Percentiles rank a stretch among this genome's conserved stretches.
These are phyloP conservation scores for Tyrannus savana DNA, from an alignment of 2,113 vertebrate genomes.

Conservation along the genomic window DNA sequence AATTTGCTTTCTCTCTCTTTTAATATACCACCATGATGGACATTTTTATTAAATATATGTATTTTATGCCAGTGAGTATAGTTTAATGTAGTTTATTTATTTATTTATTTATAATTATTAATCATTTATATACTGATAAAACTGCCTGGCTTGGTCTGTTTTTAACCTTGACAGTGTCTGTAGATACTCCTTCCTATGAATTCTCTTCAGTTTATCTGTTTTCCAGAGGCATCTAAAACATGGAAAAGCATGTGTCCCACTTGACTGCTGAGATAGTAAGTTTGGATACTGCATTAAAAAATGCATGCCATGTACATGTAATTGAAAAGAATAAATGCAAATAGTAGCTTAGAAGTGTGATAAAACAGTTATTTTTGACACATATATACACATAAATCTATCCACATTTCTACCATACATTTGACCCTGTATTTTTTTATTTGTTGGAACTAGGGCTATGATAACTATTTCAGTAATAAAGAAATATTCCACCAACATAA, in stretches of 20 bases:
- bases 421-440: background rate
- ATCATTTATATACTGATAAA: background rate
- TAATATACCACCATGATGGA: background rate
- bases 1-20: background rate
- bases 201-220: background rate
- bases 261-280: background rate
- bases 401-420: background rate
- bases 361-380: background rate
- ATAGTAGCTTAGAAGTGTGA: background rate
- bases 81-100: background rate
- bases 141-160: background rate
- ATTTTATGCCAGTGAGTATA: background rate
- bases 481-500: background rate
- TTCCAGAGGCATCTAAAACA: background rate
- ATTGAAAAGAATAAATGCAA: background rate
- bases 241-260: accelerated
- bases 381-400: background rate
- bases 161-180: background rate
- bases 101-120: background rate
- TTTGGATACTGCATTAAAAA: background rate
- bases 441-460: background rate
- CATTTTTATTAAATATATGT: background rate
- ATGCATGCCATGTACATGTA: background rate
- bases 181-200: background rate
- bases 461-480: background rate